Evolutionary conservation across 2,888 invertebrate species (phyloP).

Genomic region (Agrochola lota): DNA sequence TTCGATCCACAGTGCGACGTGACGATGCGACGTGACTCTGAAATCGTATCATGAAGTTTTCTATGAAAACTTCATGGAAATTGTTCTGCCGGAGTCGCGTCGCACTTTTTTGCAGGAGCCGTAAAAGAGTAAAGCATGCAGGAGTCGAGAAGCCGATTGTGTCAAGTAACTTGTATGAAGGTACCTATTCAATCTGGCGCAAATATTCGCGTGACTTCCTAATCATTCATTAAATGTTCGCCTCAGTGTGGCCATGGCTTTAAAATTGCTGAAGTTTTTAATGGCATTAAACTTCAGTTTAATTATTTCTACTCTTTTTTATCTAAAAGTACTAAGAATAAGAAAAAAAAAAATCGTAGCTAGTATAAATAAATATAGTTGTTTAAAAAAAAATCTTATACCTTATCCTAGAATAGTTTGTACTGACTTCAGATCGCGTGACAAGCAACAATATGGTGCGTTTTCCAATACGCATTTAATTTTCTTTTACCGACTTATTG

Average conservation of each 20-base stretch:
- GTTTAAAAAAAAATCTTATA: neutral
- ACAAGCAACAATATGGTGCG: slow-evolving; percentile 18
- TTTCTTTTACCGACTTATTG: slow-evolving; percentile 15
- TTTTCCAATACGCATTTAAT: slow-evolving; percentile 50
- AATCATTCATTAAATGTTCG: neutral
- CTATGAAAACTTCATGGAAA: neutral
- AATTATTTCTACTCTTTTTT: neutral
- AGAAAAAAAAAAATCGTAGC: neutral
- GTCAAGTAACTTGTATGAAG: neutral
- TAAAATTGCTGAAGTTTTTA: neutral
- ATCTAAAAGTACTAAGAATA: neutral
- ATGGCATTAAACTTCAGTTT: too few species aligned
- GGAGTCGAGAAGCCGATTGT: neutral
- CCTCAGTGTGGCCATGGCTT: neutral
- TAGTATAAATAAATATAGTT: neutral
- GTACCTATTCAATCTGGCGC: neutral
- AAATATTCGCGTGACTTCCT: neutral
- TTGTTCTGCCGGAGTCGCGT: neutral
- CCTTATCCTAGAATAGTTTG: slow-evolving; percentile 3
- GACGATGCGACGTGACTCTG: neutral
- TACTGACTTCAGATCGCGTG: slow-evolving; percentile 32
- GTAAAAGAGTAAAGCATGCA: too few species aligned
- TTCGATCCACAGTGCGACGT: too few species aligned
- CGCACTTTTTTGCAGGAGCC: too few species aligned
- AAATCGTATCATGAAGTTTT: neutral